These are phyloP conservation scores for Acrocera orbiculus DNA, from an alignment of 2,888 invertebrate species.

Conservation along the genomic window DNA sequence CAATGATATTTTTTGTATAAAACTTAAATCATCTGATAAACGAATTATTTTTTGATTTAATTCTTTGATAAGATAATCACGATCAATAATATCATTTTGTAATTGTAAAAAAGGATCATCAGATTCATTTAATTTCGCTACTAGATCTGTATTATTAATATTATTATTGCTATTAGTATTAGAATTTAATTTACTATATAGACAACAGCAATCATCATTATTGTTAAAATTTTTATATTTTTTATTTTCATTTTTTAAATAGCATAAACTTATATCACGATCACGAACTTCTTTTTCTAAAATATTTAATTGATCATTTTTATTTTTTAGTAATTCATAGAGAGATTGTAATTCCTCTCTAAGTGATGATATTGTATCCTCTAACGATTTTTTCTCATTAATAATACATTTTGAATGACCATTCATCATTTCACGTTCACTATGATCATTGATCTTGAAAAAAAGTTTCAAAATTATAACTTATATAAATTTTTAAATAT, in stretches of 20 bases:
- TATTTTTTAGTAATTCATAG: conserved; percentile 15
- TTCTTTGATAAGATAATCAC: conserved; percentile 18
- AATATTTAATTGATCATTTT: conserved; percentile 15
- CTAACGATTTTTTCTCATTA: conserved; percentile 14
- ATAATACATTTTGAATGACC: conserved; percentile 6
- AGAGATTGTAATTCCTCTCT: conserved; percentile 16
- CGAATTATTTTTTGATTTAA: conserved; percentile 20
- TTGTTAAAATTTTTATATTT: conserved; percentile 9
- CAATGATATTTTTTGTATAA: conserved; percentile 18
- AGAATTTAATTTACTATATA: no score
- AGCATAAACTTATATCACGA: conserved; percentile 14
- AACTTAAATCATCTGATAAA: conserved; percentile 19
- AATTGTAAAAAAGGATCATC: conserved; percentile 14
- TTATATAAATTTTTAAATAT: no score
- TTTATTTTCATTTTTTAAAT: conserved; percentile 12
- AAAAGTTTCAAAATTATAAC: not conserved
- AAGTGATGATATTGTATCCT: conserved; percentile 14
- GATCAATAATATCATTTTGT: conserved; percentile 16
- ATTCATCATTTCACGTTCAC: conserved; percentile 8
- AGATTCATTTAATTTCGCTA: conserved; percentile 4
- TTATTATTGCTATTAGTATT: no score
- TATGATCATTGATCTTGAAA: conserved; percentile 5
- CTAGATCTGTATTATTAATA: not conserved
- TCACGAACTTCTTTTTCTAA: conserved; percentile 16
- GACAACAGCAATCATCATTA: not conserved